Base-by-base conservation (phyloP, 2,888 invertebrate species). In the Dryomyza anilis region DNA sequence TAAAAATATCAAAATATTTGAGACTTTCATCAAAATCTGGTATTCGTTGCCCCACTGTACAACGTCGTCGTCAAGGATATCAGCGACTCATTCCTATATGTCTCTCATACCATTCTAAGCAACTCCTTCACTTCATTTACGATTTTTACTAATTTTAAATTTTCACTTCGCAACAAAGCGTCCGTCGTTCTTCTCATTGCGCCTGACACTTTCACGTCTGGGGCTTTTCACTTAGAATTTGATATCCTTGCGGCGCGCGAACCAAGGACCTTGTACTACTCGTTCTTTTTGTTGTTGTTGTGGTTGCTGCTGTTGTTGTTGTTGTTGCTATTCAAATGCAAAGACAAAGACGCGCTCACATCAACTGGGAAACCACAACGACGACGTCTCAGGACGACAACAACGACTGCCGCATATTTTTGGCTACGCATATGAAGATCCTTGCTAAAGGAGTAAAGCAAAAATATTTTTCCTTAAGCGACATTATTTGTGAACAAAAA, bases 101-200 rank as follows among this genome's bases (percentile, higher is more conserved):
- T 10, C 6, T 6, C 53, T 2, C 1, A 30, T 14, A 19, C n/a
- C 27, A 6, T 10, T 19, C 33, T 23, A 33, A 36, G 19, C 52
- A 61, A 30, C 46, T 63, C 56, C 56, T 56, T 63, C 56, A 48
- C 50, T 61, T 62, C 45, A 58, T 57, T 71, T 70, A 66, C 56
- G 66, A 72, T 78, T 78, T 78, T 79, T 78, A 78, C 79, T 76
- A 78, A 78, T 78, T 79, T 79, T 76, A 78, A 48, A 78, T 78
- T 78, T 76, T 72, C 70, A 72, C 72, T 66, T 50, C 70, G 23
- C 68, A 72, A 74, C 75, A 73, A 75, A 68, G 70, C 53, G 66
- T 39, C 39, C 56, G 43, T 48, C 57, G 57, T 50, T 39, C 46
- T 25, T 56, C 43, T 57, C 55, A 61, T 64, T 67, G 55, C 21